phyloP scores from a whole-genome alignment of 2,888 invertebrate genomes.

The Harpalus rubripes region DNA sequence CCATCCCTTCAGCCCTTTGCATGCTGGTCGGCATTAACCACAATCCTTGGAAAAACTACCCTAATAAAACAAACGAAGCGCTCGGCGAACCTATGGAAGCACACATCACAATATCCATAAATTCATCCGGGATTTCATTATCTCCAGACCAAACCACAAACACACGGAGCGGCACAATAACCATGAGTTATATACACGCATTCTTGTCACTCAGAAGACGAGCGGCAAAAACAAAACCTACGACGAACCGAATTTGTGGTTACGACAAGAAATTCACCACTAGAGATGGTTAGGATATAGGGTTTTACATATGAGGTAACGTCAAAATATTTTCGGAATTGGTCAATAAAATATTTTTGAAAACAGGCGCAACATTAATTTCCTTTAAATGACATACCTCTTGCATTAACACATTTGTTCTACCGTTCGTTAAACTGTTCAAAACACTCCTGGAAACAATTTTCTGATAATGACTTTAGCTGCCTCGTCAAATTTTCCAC shows the following conservation, averaged over 20 bases:
- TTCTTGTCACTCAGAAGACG: constrained; percentile 25
- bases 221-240: constrained; percentile 9
- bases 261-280: not conserved
- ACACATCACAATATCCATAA: constrained; percentile 58
- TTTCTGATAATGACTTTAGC: too few relatives aligned
- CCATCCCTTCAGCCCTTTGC: not conserved
- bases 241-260: not conserved
- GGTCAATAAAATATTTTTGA: too few relatives aligned
- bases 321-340: too few relatives aligned
- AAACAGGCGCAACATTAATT: too few relatives aligned
- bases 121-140: constrained; percentile 54
- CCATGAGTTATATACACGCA: constrained; percentile 37
- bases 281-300: not conserved
- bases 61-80: constrained; percentile 48
- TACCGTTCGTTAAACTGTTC: too few relatives aligned
- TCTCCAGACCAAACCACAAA: constrained; percentile 27
- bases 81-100: not conserved
- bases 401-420: too few relatives aligned
- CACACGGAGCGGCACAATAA: constrained; percentile 20
- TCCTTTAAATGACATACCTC: too few relatives aligned
- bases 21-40: constrained; percentile 1
- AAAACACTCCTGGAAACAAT: too few relatives aligned
- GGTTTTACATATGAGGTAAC: not conserved
- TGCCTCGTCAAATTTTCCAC: too few relatives aligned
- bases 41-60: constrained; percentile 35